Evolutionary conservation across 2,797 vertebrate genomes (phyloP).

Genomic region (Sebastes dallii): DNA sequence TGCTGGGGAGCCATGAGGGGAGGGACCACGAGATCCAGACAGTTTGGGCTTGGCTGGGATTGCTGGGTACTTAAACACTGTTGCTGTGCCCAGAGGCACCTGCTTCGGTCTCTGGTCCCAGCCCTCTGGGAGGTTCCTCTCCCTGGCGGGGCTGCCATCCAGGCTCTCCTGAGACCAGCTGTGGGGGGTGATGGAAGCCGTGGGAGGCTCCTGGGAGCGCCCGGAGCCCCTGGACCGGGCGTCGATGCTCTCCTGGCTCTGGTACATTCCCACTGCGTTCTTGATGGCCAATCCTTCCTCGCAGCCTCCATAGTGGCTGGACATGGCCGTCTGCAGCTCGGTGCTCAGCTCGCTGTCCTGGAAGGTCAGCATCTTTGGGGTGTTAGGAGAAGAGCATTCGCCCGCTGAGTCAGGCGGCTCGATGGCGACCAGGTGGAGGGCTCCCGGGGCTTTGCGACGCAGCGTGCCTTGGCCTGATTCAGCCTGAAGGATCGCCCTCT

Average conservation of each 20-base stretch:
- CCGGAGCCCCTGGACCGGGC: constrained; percentile 90
- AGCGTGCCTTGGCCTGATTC: constrained; percentile 72
- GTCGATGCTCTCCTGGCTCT: constrained; percentile 91
- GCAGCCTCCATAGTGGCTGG: constrained; percentile 76
- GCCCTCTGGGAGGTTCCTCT: constrained; percentile 91
- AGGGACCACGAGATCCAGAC: constrained; percentile 23
- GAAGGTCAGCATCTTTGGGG: constrained; percentile 85
- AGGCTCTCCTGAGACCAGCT: constrained; percentile 85
- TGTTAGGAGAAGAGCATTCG: constrained; percentile 70
- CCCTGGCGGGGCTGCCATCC: constrained; percentile 79
- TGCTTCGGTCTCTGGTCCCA: constrained; percentile 84
- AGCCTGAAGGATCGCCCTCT: constrained; percentile 74
- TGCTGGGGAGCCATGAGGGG: constrained; percentile 68
- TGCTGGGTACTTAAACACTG: constrained; percentile 86
- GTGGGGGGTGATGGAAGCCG: constrained; percentile 72
- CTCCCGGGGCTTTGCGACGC: constrained; percentile 66
- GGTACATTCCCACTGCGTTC: constrained; percentile 65
- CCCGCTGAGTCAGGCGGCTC: constrained; percentile 60
- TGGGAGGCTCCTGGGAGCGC: constrained; percentile 88
- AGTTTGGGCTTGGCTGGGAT: constrained; percentile 80
- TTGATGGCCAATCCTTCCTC: constrained; percentile 83
- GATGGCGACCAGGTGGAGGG: constrained; percentile 77
- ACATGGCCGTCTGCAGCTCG: constrained; percentile 93
- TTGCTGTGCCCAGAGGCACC: constrained; percentile 79
- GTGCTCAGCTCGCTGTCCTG: constrained; percentile 93